Percentiles rank a stretch among this genome's conserved stretches.
Evolutionary conservation across 2,888 invertebrate genomes (phyloP).

Genomic region (Colletes collaris): DNA sequence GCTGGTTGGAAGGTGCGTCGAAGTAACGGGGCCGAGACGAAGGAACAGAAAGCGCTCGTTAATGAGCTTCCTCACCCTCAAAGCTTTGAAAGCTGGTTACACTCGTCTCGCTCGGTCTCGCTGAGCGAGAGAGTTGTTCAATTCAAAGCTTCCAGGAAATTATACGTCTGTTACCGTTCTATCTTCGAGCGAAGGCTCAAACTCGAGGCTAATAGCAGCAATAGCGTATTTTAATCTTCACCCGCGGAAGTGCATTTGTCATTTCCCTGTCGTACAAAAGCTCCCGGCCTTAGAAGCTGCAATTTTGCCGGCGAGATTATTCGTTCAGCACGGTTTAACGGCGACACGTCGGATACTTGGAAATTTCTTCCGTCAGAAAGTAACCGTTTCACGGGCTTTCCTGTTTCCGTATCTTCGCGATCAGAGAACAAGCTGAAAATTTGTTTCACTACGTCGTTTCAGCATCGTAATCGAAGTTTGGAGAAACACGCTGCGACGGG

Average conservation of each 20-base stretch:
- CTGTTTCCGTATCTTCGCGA: neutral
- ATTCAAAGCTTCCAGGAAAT: conserved; percentile 81
- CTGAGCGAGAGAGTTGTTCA: conserved; percentile 73
- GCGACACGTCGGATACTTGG: conserved; percentile 28
- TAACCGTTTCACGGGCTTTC: conserved; percentile 4
- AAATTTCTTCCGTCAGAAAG: conserved; percentile 16
- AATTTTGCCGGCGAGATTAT: conserved; percentile 61
- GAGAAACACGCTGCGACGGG: neutral
- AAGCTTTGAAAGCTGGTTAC: conserved; percentile 80
- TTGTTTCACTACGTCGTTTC: neutral
- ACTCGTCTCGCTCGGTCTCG: conserved; percentile 72
- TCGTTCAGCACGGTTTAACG: conserved; percentile 52
- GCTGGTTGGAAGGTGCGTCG: conserved; percentile 63
- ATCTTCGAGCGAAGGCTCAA: conserved; percentile 67
- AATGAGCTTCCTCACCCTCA: conserved; percentile 82
- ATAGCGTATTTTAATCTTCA: conserved; percentile 77
- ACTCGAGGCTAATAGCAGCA: conserved; percentile 75
- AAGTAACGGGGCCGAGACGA: conserved; percentile 65
- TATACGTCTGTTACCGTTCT: conserved; percentile 80
- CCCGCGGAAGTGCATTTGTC: conserved; percentile 72
- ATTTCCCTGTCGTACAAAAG: conserved; percentile 63
- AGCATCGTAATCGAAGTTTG: conserved; percentile 2
- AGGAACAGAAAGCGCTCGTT: conserved; percentile 80
- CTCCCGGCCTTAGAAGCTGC: conserved; percentile 58
- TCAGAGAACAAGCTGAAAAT: neutral